Percentiles rank a stretch among this genome's conserved stretches.
Evolutionary conservation across 2,113 vertebrate genomes (phyloP).

Genomic region (Cebidichthys violaceus): DNA sequence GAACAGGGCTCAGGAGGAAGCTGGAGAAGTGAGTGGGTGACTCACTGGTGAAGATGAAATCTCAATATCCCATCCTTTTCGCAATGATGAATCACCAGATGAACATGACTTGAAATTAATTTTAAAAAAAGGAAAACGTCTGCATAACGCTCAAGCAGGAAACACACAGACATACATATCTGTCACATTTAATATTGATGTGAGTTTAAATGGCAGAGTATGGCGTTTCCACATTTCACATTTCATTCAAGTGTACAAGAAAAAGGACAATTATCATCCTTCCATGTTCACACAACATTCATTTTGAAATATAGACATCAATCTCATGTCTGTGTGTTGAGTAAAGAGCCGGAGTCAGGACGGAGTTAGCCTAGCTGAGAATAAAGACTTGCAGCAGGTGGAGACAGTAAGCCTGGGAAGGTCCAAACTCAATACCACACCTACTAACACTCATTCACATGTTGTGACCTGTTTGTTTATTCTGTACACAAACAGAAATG

Average conservation of each 20-base stretch:
- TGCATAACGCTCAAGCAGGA: constrained; percentile 9
- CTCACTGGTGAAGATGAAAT: constrained; percentile 31
- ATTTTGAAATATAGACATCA: not conserved
- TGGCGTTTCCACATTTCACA: not conserved
- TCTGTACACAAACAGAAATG: not conserved
- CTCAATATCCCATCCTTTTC: not conserved
- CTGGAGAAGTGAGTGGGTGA: constrained; percentile 30
- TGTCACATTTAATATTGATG: not conserved
- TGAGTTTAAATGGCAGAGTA: not conserved
- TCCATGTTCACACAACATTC: not conserved
- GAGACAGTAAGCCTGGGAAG: too few relatives aligned
- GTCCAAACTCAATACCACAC: not conserved
- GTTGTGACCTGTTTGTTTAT: not conserved
- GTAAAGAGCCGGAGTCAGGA: not conserved
- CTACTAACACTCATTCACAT: not conserved
- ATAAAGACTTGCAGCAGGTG: not conserved
- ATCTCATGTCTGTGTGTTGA: not conserved
- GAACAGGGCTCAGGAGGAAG: constrained; percentile 22
- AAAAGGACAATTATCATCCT: not conserved
- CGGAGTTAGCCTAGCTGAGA: not conserved
- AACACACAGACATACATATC: not conserved
- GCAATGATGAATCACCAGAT: constrained; percentile 29
- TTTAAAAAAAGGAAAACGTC: too few relatives aligned
- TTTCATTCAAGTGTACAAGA: not conserved
- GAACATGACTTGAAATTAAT: not conserved